phyloP scores from a whole-genome alignment of 2,113 vertebrate species.

The Oreochromis niloticus region DNA sequence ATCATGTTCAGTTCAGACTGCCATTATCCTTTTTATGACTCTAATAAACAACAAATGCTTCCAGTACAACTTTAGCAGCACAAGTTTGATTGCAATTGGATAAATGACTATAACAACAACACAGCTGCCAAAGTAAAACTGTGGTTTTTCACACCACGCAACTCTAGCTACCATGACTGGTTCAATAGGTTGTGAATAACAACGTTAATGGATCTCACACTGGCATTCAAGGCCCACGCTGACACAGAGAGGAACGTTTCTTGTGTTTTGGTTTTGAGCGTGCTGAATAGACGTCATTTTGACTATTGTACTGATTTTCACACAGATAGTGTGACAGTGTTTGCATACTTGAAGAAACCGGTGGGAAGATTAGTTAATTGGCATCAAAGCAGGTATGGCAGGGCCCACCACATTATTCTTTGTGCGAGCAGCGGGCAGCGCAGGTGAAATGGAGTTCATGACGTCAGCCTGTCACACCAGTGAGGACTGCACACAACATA shows the following conservation, averaged over 20 bases:
- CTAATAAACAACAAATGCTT: not conserved
- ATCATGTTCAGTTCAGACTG: not conserved
- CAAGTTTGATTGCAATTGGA: not conserved
- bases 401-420: conserved; percentile 2
- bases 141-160: not conserved
- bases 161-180: not conserved
- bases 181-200: conserved; percentile 1
- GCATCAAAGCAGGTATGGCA: conserved; percentile 53
- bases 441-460: conserved; percentile 61
- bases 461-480: conserved; percentile 22
- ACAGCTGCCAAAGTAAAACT: not conserved
- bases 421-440: conserved; percentile 5
- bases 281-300: conserved; percentile 55
- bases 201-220: not conserved
- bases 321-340: conserved; percentile 62
- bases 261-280: conserved; percentile 53
- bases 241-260: not conserved
- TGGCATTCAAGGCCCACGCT: not conserved
- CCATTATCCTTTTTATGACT: not conserved
- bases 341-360: conserved; percentile 56
- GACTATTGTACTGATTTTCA: conserved; percentile 63
- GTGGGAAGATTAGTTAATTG: conserved; percentile 52
- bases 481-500: conserved; percentile 7
- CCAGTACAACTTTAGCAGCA: not conserved
- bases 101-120: not conserved